Conservation (phyloP, 92 coral and sea anemone genomes). For the Galaxea fascicularis region DNA sequence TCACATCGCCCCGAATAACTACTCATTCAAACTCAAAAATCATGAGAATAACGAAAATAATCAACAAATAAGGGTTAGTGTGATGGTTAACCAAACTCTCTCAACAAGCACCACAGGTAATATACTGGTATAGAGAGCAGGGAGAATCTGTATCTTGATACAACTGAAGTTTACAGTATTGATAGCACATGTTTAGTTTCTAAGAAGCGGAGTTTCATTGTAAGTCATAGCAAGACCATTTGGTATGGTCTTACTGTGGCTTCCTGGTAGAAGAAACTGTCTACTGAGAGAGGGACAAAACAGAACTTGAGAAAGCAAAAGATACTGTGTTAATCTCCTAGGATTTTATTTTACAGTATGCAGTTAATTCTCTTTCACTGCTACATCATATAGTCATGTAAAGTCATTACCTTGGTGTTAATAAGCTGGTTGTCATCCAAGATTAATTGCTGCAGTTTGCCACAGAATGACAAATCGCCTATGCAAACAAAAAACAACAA, state of each 20-base stretch:
- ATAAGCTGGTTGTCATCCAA: constrained; percentile 91
- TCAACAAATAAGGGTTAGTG: neutral
- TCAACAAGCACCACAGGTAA: neutral
- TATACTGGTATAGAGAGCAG: neutral
- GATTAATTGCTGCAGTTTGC: constrained; percentile 70
- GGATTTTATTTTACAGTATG: too few species aligned
- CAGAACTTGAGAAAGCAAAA: too few species aligned
- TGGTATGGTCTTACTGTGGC: too few species aligned
- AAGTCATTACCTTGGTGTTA: constrained; percentile 76
- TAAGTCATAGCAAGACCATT: too few species aligned
- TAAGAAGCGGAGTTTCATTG: too few species aligned
- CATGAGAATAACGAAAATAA: neutral
- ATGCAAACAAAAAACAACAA: neutral
- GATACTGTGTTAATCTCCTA: too few species aligned
- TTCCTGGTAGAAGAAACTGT: too few species aligned
- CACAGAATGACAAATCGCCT: constrained; percentile 82
- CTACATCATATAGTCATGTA: neutral
- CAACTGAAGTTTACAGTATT: too few species aligned
- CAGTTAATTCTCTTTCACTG: neutral
- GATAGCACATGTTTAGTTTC: too few species aligned
- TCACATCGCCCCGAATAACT: neutral
- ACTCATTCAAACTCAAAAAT: neutral
- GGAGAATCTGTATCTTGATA: too few species aligned
- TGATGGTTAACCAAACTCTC: neutral
- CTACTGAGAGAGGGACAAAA: too few species aligned